A percentile compares a stretch with the other conserved stretches of the same genome.
Conservation (phyloP, 1,140 invertebrate genomes). For the Drosophila navojoa region DNA sequence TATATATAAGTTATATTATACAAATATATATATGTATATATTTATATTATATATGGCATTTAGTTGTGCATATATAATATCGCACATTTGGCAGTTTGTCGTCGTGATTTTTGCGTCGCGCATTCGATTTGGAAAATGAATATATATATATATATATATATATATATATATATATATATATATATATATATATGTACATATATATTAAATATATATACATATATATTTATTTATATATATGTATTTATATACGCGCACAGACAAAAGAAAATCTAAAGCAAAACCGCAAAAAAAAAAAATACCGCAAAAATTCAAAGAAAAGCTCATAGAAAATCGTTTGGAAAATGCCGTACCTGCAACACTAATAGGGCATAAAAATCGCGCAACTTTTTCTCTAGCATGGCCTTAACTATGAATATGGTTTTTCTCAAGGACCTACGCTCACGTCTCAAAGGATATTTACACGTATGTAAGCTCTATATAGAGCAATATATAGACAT, state of each 20-base stretch:
- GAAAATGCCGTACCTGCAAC: slow-evolving; percentile 9
- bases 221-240: background rate
- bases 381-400: slow-evolving; percentile 30
- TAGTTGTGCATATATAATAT: slow-evolving; percentile 32
- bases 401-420: slow-evolving; percentile 83
- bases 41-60: slow-evolving; percentile 14
- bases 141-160: slow-evolving; percentile 28
- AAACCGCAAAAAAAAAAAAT: slow-evolving; percentile 1
- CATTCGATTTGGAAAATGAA: slow-evolving; percentile 68
- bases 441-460: slow-evolving; percentile 81
- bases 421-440: slow-evolving; percentile 82
- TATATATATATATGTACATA: background rate
- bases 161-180: background rate
- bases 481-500: background rate
- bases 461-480: slow-evolving; percentile 73
- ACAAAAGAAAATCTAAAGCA: slow-evolving; percentile 2
- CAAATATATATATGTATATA: slow-evolving; percentile 25
- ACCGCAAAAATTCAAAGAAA: slow-evolving; percentile 42
- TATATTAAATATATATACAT: background rate
- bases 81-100: slow-evolving; percentile 63
- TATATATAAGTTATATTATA: slow-evolving; percentile 30
- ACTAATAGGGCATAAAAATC: slow-evolving; percentile 18
- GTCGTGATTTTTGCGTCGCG: slow-evolving; percentile 63
- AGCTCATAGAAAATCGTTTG: slow-evolving; percentile 17
- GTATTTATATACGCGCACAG: slow-evolving; percentile 5